These are phyloP conservation scores for Tinamus guttatus DNA, from an alignment of 2,113 vertebrate genomes.

Conservation along the genomic window DNA sequence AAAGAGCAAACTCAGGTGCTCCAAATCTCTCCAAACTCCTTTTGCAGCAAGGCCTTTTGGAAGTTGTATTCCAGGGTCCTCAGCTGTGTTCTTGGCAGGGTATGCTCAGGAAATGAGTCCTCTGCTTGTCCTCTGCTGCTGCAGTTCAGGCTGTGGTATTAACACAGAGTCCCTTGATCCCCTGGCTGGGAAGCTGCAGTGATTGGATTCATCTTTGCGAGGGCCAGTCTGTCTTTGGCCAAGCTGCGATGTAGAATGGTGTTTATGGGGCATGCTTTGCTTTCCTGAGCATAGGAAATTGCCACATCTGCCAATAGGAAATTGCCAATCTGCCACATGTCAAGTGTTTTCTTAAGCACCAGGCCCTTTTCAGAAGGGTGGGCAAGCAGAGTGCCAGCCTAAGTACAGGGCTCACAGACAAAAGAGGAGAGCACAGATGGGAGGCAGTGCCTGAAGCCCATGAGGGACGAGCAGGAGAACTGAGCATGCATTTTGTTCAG, in stretches of 20 bases:
- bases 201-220: background rate
- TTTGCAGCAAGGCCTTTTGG: background rate
- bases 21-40: background rate
- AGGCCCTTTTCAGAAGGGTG: background rate
- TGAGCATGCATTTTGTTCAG: background rate
- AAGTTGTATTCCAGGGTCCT: background rate
- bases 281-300: background rate
- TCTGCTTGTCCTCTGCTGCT: background rate
- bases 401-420: background rate
- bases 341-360: background rate
- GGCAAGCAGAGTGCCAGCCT: background rate
- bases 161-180: background rate
- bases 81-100: background rate
- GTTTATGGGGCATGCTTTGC: background rate
- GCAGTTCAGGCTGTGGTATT: background rate
- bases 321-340: background rate
- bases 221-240: background rate
- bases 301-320: no score
- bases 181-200: background rate
- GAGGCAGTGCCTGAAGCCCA: background rate
- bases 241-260: background rate
- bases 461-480: background rate
- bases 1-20: background rate
- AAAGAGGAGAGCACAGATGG: constrained; percentile 17
- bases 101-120: background rate